phyloP scores from a whole-genome alignment of 2,888 invertebrate genomes.

The Oligia latruncula region DNA sequence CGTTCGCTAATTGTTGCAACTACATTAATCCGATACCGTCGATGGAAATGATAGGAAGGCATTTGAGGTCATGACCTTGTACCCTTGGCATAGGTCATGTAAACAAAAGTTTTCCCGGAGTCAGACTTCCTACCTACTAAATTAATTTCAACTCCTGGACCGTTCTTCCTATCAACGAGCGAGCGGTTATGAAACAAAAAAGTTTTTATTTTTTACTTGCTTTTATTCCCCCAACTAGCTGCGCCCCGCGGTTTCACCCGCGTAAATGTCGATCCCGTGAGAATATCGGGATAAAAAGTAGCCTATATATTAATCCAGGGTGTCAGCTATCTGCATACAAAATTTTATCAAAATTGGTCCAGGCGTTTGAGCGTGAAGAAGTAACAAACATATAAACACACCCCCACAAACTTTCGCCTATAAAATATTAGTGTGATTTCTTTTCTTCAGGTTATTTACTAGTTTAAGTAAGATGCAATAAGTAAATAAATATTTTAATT shows the following conservation, averaged over 20 bases:
- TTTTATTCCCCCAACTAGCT: not conserved
- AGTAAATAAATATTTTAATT: not conserved
- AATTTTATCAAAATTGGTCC: no score
- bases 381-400: no score
- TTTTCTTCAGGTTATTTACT: not conserved
- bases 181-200: not conserved
- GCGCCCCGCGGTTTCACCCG: no score
- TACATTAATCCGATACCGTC: not conserved
- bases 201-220: not conserved
- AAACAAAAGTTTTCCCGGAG: constrained; percentile 44
- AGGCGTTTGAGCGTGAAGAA: no score
- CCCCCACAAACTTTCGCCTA: no score
- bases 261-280: no score
- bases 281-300: no score
- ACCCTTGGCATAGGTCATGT: constrained; percentile 65
- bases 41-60: constrained; percentile 4
- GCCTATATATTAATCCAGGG: no score
- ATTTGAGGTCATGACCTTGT: constrained; percentile 69
- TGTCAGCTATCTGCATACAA: no score
- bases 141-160: not conserved
- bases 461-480: not conserved
- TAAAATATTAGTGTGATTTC: not conserved
- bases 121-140: not conserved
- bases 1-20: not conserved
- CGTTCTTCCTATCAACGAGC: not conserved